Evolutionary conservation across 1,140 invertebrate genomes (phyloP).

Genomic region (Pygmarrhopalites habei): DNA sequence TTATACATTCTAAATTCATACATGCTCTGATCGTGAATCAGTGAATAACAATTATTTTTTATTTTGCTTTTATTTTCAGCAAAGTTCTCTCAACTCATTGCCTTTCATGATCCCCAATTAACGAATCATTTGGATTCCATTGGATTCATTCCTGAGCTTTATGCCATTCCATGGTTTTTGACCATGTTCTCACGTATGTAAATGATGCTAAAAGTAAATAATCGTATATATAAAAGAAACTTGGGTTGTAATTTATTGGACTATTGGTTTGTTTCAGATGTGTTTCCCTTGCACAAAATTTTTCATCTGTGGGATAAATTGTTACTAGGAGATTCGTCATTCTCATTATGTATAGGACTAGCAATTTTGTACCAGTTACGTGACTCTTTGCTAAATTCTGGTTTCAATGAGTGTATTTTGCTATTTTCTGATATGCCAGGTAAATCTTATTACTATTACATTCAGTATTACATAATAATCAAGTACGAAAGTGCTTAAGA

Average conservation of each 20-base stretch:
- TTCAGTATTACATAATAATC: too few relatives aligned
- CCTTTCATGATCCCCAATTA: slow-evolving; percentile 89
- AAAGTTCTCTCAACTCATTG: slow-evolving; percentile 92
- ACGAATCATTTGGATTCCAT: slow-evolving; percentile 87
- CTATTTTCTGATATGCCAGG: slow-evolving; percentile 93
- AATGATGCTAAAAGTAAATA: neutral
- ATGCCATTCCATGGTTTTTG: slow-evolving; percentile 99
- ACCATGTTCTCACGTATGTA: slow-evolving; percentile 97
- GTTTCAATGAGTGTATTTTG: slow-evolving; percentile 95
- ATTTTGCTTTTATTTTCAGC: too few relatives aligned
- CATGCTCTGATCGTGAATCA: too few relatives aligned
- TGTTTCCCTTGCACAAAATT: slow-evolving; percentile 97
- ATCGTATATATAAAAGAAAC: too few relatives aligned
- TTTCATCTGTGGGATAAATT: slow-evolving; percentile 97
- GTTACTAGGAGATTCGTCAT: slow-evolving; percentile 83
- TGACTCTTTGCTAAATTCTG: slow-evolving; percentile 73
- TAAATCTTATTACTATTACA: too few relatives aligned
- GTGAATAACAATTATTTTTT: too few relatives aligned
- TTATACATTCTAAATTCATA: too few relatives aligned
- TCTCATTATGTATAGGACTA: slow-evolving; percentile 90
- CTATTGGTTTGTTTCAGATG: slow-evolving; percentile 71
- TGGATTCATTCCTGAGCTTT: slow-evolving; percentile 93
- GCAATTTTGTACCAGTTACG: slow-evolving; percentile 84
- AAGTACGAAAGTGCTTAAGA: too few relatives aligned
- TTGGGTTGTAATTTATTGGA: too few relatives aligned